Evolutionary conservation across 2,888 invertebrate genomes (phyloP).

Genomic region (Diploptera punctata): DNA sequence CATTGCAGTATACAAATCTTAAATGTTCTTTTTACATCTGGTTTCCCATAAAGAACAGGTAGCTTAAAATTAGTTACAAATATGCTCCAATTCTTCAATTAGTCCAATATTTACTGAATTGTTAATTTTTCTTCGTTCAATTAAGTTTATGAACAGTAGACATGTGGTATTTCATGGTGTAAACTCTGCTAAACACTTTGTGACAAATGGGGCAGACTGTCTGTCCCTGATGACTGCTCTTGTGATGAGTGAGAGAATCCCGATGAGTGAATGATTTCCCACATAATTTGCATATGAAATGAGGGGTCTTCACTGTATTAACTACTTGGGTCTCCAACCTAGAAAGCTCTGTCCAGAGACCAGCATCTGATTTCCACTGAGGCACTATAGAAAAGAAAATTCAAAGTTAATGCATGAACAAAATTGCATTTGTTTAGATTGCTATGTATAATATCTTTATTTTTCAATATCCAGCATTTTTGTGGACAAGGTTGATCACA

Average conservation of each 20-base stretch:
- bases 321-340: background rate
- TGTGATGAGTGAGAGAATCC: conserved; percentile 66
- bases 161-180: conserved; percentile 47
- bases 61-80: too few species aligned
- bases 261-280: conserved; percentile 68
- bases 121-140: background rate
- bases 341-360: conserved; percentile 20
- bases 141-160: conserved; percentile 28
- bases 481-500: too few species aligned
- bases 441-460: too few species aligned
- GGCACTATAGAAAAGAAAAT: conserved; percentile 30
- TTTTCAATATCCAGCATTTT: too few species aligned
- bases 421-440: too few species aligned
- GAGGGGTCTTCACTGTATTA: conserved; percentile 6
- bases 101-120: too few species aligned
- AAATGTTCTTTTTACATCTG: too few species aligned
- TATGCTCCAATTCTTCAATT: too few species aligned
- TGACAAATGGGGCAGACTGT: conserved; percentile 68
- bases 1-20: too few species aligned
- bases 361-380: conserved; percentile 14
- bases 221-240: conserved; percentile 68
- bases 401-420: background rate
- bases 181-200: conserved; percentile 62
- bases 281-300: conserved; percentile 65
- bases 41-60: too few species aligned